These are phyloP conservation scores for Melikaiella ostensackeni DNA, from an alignment of 2,888 invertebrate genomes.

Conservation along the genomic window DNA sequence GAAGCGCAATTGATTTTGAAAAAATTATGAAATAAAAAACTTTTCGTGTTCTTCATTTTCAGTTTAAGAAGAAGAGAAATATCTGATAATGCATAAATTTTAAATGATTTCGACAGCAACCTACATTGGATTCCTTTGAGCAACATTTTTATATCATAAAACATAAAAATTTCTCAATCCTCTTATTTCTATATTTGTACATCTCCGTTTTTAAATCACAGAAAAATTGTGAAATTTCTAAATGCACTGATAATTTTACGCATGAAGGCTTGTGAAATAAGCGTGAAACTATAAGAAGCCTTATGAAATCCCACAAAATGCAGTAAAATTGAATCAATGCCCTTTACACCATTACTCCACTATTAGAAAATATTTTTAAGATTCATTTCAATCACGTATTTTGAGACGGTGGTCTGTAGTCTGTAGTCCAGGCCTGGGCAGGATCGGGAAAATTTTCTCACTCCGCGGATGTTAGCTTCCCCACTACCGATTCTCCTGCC, in stretches of 20 bases:
- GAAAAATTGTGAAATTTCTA: not conserved
- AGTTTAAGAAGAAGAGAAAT: not conserved
- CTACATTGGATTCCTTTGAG: not conserved
- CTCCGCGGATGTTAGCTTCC: no score
- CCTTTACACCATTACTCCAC: no score
- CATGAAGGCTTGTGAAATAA: constrained; percentile 1
- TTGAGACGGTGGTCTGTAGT: no score
- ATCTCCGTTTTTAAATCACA: not conserved
- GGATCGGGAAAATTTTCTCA: no score
- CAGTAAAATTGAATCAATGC: not conserved
- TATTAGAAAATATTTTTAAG: no score
- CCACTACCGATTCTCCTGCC: no score
- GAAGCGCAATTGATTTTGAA: not conserved
- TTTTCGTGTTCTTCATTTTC: not conserved
- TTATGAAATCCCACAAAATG: not conserved
- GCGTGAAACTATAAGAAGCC: not conserved
- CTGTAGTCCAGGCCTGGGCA: no score
- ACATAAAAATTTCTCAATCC: not conserved
- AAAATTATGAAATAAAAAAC: not conserved
- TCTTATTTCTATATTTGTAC: not conserved
- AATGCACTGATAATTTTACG: constrained; percentile 1
- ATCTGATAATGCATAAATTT: not conserved
- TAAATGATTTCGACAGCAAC: not conserved
- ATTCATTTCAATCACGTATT: no score
- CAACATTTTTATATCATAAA: not conserved